Percentiles rank a stretch among this genome's conserved stretches.
phyloP scores from a whole-genome alignment of 2,888 invertebrate species.

The Alloscopus bannaensis region DNA sequence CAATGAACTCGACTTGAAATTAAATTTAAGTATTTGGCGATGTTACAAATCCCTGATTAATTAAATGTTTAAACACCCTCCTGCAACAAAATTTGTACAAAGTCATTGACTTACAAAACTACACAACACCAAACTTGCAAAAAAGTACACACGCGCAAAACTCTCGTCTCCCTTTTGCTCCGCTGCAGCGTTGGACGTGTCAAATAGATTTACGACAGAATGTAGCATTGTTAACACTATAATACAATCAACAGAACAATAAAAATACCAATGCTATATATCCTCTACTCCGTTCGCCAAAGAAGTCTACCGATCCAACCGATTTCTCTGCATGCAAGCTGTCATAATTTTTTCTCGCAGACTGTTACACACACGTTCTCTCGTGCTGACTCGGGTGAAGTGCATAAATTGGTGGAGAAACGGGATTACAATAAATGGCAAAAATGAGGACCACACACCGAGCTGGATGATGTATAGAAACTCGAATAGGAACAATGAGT shows the following conservation, averaged over 20 bases:
- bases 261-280: neutral
- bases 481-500: slow-evolving; percentile 2
- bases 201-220: slow-evolving; percentile 53
- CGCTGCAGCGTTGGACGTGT: slow-evolving; percentile 37
- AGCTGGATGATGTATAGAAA: neutral
- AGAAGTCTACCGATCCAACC: neutral
- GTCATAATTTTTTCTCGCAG: slow-evolving; percentile 41
- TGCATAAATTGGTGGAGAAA: neutral
- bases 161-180: neutral
- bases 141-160: neutral
- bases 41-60: too few species aligned
- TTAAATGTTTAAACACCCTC: too few species aligned
- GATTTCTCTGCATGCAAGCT: slow-evolving; percentile 53
- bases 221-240: slow-evolving; percentile 24
- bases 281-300: neutral
- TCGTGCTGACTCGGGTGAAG: neutral
- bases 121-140: too few species aligned
- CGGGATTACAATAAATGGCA: neutral
- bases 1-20: too few species aligned
- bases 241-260: slow-evolving; percentile 21
- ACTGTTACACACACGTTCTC: slow-evolving; percentile 1
- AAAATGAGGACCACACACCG: neutral
- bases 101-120: too few species aligned
- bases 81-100: too few species aligned
- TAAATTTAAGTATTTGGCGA: too few species aligned